Conservation (phyloP, 2,797 vertebrate genomes). For the Momotus momota region DNA sequence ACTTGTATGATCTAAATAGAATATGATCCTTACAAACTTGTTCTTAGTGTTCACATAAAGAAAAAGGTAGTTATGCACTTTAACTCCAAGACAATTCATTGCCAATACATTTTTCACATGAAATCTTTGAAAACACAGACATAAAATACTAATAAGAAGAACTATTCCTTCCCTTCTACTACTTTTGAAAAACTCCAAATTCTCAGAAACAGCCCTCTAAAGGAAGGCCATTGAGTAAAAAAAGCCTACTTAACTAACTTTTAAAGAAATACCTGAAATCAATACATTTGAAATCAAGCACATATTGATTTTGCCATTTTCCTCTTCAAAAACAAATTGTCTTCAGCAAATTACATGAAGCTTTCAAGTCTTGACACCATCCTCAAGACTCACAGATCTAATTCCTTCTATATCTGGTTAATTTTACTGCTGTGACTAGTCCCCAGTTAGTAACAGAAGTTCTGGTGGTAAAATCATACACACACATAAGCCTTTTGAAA, state of each 20-base stretch:
- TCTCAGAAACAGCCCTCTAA: background rate
- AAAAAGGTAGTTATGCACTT: background rate
- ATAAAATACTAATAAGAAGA: background rate
- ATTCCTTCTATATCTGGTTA: background rate
- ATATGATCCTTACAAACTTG: background rate
- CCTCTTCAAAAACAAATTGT: conserved; percentile 20
- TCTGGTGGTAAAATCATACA: background rate
- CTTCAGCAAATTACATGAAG: background rate
- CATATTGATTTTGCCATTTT: conserved; percentile 43
- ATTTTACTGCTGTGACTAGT: background rate
- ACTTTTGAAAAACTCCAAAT: background rate
- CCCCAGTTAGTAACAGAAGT: background rate
- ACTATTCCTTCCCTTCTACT: background rate
- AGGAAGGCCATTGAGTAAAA: background rate
- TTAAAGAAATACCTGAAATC: conserved; percentile 39
- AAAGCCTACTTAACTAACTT: background rate
- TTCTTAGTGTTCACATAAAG: background rate
- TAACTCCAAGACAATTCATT: background rate
- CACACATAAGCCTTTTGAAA: background rate
- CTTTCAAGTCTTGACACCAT: background rate
- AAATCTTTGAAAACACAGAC: background rate
- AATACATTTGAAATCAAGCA: conserved; percentile 37
- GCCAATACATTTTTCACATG: background rate
- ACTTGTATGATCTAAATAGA: background rate
- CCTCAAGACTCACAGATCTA: background rate